These are phyloP conservation scores for Verasper variegatus DNA, from an alignment of 2,113 vertebrate species.

Conservation along the genomic window DNA sequence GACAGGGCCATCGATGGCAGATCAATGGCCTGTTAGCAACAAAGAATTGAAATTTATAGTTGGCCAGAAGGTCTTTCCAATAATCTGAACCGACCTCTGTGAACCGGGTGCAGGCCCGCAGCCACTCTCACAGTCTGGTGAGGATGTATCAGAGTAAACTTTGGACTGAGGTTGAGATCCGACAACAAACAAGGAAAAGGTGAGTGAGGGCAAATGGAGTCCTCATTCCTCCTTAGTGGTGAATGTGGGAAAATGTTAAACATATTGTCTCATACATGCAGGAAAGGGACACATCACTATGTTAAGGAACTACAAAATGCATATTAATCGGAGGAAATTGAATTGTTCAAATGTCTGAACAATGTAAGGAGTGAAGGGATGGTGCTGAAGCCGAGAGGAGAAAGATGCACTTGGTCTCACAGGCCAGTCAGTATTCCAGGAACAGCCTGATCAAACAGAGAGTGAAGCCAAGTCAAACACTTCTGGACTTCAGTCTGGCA, in stretches of 20 bases:
- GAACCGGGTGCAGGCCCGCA: slow-evolving; percentile 25
- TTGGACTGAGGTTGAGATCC: slow-evolving; percentile 16
- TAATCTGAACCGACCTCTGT: slow-evolving; percentile 19
- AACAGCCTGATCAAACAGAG: slow-evolving; percentile 81
- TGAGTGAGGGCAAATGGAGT: slow-evolving; percentile 1
- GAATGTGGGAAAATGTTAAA: background rate
- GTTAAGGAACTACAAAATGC: no score
- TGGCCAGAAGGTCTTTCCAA: no score
- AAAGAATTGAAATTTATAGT: no score
- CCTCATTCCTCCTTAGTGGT: background rate
- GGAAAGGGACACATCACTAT: background rate
- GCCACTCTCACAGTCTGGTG: slow-evolving; percentile 35
- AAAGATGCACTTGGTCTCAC: slow-evolving; percentile 57
- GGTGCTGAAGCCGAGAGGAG: slow-evolving; percentile 24
- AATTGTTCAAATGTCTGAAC: background rate
- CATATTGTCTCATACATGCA: background rate
- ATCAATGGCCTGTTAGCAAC: no score
- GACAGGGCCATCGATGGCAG: slow-evolving; percentile 4
- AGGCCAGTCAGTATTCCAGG: slow-evolving; percentile 71
- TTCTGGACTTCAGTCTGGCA: slow-evolving; percentile 73
- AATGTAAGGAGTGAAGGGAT: background rate
- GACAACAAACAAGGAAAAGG: slow-evolving; percentile 32
- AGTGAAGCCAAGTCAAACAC: slow-evolving; percentile 78
- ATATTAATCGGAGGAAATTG: no score
- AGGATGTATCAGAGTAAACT: slow-evolving; percentile 33